These are phyloP conservation scores for Drosophila pandora DNA, from an alignment of 1,140 invertebrate genomes.

Conservation along the genomic window DNA sequence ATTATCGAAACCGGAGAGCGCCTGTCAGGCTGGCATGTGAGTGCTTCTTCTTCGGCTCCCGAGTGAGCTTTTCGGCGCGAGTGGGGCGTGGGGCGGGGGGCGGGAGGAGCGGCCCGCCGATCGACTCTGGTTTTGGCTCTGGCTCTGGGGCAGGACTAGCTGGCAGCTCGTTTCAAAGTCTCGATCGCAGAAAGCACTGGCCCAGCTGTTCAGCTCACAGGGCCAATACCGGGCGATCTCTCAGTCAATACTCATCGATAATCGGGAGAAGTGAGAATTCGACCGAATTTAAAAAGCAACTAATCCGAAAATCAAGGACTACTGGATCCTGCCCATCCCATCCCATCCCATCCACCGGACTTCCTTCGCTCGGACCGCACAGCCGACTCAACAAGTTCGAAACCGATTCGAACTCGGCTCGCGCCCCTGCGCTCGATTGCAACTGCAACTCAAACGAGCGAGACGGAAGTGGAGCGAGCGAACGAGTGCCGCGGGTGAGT, in stretches of 20 bases:
- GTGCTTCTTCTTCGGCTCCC: slow-evolving; percentile 10
- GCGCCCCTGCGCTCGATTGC: slow-evolving; percentile 59
- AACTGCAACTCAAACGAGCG: slow-evolving; percentile 61
- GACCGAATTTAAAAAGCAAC: not conserved
- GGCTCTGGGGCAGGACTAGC: no score
- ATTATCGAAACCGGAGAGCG: slow-evolving; percentile 79
- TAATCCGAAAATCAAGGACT: not conserved
- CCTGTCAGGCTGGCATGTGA: slow-evolving; percentile 16
- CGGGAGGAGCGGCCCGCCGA: no score
- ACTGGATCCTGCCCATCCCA: no score
- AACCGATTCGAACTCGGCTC: slow-evolving; percentile 52
- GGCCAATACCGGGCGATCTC: no score
- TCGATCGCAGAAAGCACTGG: not conserved
- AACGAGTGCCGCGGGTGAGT: not conserved
- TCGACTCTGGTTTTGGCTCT: no score
- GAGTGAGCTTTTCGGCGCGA: slow-evolving; percentile 27
- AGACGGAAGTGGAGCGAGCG: slow-evolving; percentile 3
- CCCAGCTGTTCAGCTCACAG: not conserved
- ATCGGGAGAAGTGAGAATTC: not conserved
- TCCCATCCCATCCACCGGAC: no score
- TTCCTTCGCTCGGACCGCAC: not conserved
- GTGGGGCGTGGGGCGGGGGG: no score
- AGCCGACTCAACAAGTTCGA: slow-evolving; percentile 39
- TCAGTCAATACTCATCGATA: not conserved
- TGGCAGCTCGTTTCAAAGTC: not conserved